Percentiles rank a stretch among this genome's conserved stretches.
These are phyloP conservation scores for Argyra leucocephala DNA, from an alignment of 2,888 invertebrate species.

Conservation along the genomic window DNA sequence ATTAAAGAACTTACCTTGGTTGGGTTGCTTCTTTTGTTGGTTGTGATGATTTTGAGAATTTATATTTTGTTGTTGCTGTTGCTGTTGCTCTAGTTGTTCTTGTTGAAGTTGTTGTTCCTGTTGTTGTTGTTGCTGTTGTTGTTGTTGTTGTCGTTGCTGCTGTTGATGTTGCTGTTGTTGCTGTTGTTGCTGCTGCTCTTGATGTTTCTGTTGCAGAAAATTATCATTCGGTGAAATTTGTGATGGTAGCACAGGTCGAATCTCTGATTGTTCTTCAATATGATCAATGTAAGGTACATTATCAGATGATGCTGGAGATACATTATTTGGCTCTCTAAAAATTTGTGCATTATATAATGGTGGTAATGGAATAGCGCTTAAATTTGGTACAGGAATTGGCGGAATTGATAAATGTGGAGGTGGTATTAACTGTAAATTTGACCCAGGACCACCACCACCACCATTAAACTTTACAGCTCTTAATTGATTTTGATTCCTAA, in stretches of 20 bases:
- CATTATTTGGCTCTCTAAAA: conserved; percentile 12
- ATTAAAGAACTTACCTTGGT: conserved; percentile 26
- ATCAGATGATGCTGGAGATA: conserved; percentile 26
- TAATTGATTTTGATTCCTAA: conserved; percentile 20
- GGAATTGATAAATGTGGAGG: conserved; percentile 25
- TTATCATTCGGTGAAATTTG: conserved; percentile 19
- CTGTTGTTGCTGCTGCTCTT: conserved; percentile 28
- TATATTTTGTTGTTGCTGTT: too few relatives aligned
- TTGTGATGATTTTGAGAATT: too few relatives aligned
- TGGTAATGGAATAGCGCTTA: conserved; percentile 53
- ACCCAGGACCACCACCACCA: conserved; percentile 14
- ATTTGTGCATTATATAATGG: conserved; percentile 51
- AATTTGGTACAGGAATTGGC: conserved; percentile 56
- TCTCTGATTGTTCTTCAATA: conserved; percentile 34
- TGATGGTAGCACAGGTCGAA: conserved; percentile 25
- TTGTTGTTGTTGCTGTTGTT: conserved; percentile 50
- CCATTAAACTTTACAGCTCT: conserved; percentile 23
- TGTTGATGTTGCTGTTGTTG: conserved; percentile 44
- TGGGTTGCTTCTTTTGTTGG: conserved; percentile 25
- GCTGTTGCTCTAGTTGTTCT: conserved; percentile 42
- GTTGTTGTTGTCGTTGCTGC: conserved; percentile 47
- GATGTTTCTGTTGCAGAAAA: neutral
- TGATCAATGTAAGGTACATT: conserved; percentile 30
- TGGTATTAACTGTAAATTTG: conserved; percentile 27
- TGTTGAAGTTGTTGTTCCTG: conserved; percentile 42